A percentile compares a stretch with the other conserved stretches of the same genome.
Evolutionary conservation across 2,888 invertebrate species (phyloP).

Genomic region (Diloba caeruleocephala): DNA sequence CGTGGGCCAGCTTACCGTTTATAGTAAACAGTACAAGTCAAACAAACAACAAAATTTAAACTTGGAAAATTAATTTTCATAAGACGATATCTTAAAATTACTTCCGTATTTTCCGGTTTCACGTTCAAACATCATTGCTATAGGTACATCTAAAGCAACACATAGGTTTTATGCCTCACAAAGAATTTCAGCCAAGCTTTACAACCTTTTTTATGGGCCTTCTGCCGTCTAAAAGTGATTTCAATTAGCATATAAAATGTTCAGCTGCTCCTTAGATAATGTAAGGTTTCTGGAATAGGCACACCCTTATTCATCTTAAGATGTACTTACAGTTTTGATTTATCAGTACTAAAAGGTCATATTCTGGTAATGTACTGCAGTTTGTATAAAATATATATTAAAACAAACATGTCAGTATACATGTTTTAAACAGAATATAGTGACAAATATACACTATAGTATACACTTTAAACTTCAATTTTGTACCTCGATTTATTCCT

Average conservation of each 20-base stretch:
- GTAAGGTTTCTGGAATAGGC: constrained; percentile 52
- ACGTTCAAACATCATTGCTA: constrained; percentile 3
- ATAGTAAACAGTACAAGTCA: neutral
- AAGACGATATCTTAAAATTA: neutral
- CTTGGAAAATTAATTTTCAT: neutral
- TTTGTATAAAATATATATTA: too few relatives aligned
- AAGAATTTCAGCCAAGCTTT: constrained; percentile 44
- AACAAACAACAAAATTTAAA: neutral
- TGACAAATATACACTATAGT: too few relatives aligned
- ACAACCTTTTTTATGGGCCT: constrained; percentile 55
- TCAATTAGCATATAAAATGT: constrained; percentile 71
- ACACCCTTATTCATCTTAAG: constrained; percentile 8
- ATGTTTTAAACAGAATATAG: too few relatives aligned
- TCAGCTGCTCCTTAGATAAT: constrained; percentile 57
- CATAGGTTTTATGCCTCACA: constrained; percentile 21
- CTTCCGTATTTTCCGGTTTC: neutral
- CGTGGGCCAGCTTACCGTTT: too few relatives aligned
- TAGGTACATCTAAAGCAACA: constrained; percentile 4
- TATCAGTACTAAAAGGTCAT: neutral
- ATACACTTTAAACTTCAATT: too few relatives aligned
- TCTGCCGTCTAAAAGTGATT: constrained; percentile 55
- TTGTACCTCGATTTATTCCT: too few relatives aligned
- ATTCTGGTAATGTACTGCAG: too few relatives aligned
- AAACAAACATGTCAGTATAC: too few relatives aligned
- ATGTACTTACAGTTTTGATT: constrained; percentile 4